phyloP scores from a whole-genome alignment of 2,797 vertebrate species.

The Manis javanica region DNA sequence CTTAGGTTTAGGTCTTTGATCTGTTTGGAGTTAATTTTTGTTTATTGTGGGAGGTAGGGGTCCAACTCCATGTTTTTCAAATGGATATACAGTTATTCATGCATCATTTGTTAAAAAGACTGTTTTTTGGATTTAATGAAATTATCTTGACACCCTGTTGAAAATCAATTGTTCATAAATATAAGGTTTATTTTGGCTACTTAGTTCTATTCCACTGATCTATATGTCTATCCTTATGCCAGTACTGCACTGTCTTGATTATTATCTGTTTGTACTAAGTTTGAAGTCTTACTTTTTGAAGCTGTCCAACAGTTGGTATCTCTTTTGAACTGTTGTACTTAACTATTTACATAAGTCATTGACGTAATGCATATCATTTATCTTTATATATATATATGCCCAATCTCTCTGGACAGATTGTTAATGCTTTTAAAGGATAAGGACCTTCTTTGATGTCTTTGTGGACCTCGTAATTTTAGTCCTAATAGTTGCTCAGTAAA shows the following conservation, averaged over 20 bases:
- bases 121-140: neutral
- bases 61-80: neutral
- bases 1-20: conserved; percentile 17
- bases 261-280: neutral
- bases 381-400: neutral
- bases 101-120: conserved; percentile 9
- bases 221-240: neutral
- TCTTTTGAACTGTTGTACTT: neutral
- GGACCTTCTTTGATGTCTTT: neutral
- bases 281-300: conserved; percentile 39
- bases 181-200: neutral
- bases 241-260: neutral
- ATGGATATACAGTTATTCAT: neutral
- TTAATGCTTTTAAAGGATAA: conserved; percentile 31
- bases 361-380: neutral
- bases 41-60: neutral
- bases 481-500: neutral
- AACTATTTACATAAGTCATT: neutral
- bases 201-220: neutral
- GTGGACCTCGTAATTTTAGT: neutral
- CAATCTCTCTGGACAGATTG: neutral
- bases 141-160: neutral
- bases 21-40: conserved; percentile 25
- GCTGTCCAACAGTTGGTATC: neutral
- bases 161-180: neutral